A percentile compares a stretch with the other conserved stretches of the same genome.
Evolutionary conservation across 92 coral and sea anemone genomes (phyloP).

Genomic region (Nematostella vectensis): DNA sequence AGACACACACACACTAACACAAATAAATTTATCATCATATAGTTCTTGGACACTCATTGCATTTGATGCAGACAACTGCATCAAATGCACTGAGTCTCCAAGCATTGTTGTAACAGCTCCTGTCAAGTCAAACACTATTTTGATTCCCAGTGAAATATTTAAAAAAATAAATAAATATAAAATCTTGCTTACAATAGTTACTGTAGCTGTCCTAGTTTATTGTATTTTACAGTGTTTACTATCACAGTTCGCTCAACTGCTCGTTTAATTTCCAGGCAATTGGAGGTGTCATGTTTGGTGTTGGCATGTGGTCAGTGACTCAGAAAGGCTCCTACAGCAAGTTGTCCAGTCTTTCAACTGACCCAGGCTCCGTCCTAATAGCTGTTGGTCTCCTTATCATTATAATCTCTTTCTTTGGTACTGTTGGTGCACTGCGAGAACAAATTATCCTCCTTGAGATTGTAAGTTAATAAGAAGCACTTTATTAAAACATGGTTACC

Average conservation of each 20-base stretch:
- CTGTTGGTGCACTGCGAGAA: conserved; percentile 98
- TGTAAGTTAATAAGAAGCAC: conserved; percentile 66
- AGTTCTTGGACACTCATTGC: too few relatives aligned
- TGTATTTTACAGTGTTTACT: not conserved
- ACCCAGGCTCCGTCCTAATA: conserved; percentile 89
- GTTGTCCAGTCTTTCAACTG: conserved; percentile 84
- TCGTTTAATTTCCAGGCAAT: conserved; percentile 35
- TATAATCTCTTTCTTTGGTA: conserved; percentile 91
- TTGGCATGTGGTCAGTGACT: conserved; percentile 87
- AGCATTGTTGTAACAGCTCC: too few relatives aligned
- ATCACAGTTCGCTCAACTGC: not conserved
- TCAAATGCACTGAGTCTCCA: too few relatives aligned
- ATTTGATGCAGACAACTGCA: too few relatives aligned
- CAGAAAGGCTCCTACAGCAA: conserved; percentile 71
- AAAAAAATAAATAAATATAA: too few relatives aligned
- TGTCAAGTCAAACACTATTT: too few relatives aligned
- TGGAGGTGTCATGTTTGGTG: conserved; percentile 94
- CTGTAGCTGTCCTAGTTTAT: too few relatives aligned
- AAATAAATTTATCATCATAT: too few relatives aligned
- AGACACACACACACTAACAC: too few relatives aligned
- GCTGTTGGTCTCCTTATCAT: conserved; percentile 86
- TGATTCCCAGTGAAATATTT: too few relatives aligned
- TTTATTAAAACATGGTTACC: too few relatives aligned
- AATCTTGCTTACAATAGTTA: too few relatives aligned
- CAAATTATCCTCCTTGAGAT: conserved; percentile 68